phyloP scores from a whole-genome alignment of 2,888 invertebrate genomes.

The Apodemia duryi region DNA sequence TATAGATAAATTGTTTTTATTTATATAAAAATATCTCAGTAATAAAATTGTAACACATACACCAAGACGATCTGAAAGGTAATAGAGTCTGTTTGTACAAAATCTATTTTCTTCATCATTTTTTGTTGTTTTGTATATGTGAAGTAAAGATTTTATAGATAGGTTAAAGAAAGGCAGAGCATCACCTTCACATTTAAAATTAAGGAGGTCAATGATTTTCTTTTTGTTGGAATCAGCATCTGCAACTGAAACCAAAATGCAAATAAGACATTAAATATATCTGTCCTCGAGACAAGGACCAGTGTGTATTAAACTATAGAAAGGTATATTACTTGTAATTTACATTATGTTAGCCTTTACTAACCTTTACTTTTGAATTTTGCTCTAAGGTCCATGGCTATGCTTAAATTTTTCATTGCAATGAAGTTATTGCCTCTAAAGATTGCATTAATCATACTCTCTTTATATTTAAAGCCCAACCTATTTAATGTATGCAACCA shows the following conservation, averaged over 20 bases:
- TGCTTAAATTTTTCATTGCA: not conserved
- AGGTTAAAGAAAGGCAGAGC: constrained; percentile 73
- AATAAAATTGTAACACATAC: constrained; percentile 37
- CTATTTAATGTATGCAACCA: not conserved
- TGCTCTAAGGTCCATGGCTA: not conserved
- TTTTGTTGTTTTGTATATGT: constrained; percentile 51
- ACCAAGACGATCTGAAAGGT: constrained; percentile 68
- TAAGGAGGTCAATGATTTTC: constrained; percentile 54
- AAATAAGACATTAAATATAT: not conserved
- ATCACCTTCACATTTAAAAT: constrained; percentile 67
- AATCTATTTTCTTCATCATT: constrained; percentile 58
- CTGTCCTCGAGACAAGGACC: too few relatives aligned
- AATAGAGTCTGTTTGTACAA: constrained; percentile 78
- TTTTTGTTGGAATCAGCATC: constrained; percentile 49
- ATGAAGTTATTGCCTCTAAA: not conserved
- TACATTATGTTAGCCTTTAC: not conserved
- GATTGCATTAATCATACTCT: not conserved
- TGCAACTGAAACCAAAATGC: constrained; percentile 31
- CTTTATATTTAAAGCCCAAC: not conserved
- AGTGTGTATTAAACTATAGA: not conserved
- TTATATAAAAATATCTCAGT: not conserved
- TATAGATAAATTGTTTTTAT: constrained; percentile 25
- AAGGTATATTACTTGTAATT: not conserved
- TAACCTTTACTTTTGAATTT: constrained; percentile 7
- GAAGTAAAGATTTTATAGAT: constrained; percentile 50